Base-by-base conservation (phyloP, 1,140 invertebrate genomes). In the Leptopilina clavipes region DNA sequence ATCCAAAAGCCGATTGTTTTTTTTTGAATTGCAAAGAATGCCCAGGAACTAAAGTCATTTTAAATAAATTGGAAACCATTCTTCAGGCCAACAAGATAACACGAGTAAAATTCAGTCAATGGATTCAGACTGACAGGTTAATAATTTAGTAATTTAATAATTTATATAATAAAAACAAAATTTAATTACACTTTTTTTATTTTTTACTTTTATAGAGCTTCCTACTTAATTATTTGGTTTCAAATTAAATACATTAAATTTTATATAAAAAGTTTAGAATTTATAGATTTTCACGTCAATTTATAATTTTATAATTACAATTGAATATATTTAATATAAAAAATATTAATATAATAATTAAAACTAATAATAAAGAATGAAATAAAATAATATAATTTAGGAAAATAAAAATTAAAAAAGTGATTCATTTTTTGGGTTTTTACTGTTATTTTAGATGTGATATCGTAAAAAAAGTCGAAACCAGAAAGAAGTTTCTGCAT, bases 91-190 rank as follows among this genome's bases (percentile, higher is more conserved):
- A 76, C 11, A 54, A 40, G 14, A 17, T 73, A 48, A 52, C 56
- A 9, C 9, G 70, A 54, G 74, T 77, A 12, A 3, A 74, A 12
- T 72, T 65, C 71, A 74, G 54, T 25, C 72, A 77, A 48, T 77
- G 76, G 73, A 77, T 22, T 10, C 70, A 70, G 54, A 77, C 73
- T 43, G 76, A 77, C 44, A 77, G 73, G 76, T 74, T 5, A 48
- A n/a, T 48, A 48, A 48, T n/a, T 48, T 48, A 48, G 45, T 48
- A 48, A n/a, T 14, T 48, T 48, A 14, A n/a, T 48, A 48, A 48
- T 48, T 48, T 48, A 48, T 48, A 14, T 14, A 48, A 14, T 48
- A 14, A 48, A 48, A 44, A 9, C 9, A 44, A 9, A 44, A 44
- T 44, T 9, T 44, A 44, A 44, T 9, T 44, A 44, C 8, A 44